Evolutionary conservation across 2,797 vertebrate genomes (phyloP), one percentile per base, ranked within the genome.

Genomic region (Phylloscopus collybita): DNA sequence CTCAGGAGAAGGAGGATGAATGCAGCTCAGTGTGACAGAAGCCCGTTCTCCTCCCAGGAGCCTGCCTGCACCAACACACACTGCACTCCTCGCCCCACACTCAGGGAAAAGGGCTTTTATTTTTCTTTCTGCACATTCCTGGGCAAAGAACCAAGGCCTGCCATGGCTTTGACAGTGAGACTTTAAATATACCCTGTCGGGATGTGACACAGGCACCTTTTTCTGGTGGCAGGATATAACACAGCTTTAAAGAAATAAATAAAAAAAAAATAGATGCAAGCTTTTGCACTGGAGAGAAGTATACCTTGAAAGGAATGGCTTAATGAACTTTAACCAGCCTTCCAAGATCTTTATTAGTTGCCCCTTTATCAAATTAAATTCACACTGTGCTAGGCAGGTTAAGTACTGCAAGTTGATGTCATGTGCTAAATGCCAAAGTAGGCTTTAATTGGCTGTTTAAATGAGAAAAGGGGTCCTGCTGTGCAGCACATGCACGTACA

Each of bases 281-380:
- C 27, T 94, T 97, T 96, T 93, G 82, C 72, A 75, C 92, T 45
- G 86, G 93, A 95, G 94, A 51, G 90, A 92, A 92, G 82, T 70
- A 92, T 95, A 97, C 96, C 95, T 97, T 97, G 96, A 97, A 98
- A 97, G 92, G 93, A 95, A 92, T 69, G 69, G 82, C 95, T 97
- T 98, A 98, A 98, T 97, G 95, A 98, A 98, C 97, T 98, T 96
- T 95, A 95, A 95, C 92, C 20, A 84, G 96, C 94, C 96, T 97
- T 97, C 96, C 96, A 92, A 96, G 95, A 96, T 94, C 91, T 42
- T 97, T 97, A 97, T 97, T 97, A 97, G 97, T 90, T 95, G 92
- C 95, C 97, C 96, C 95, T 96, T 98, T 97, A 97, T 97, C 97
- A 97, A 97, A 98, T 98, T 98, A 98, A 98, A 97, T 96, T 95